Base-by-base conservation (phyloP, 2,888 invertebrate species). In the Achlya flavicornis region DNA sequence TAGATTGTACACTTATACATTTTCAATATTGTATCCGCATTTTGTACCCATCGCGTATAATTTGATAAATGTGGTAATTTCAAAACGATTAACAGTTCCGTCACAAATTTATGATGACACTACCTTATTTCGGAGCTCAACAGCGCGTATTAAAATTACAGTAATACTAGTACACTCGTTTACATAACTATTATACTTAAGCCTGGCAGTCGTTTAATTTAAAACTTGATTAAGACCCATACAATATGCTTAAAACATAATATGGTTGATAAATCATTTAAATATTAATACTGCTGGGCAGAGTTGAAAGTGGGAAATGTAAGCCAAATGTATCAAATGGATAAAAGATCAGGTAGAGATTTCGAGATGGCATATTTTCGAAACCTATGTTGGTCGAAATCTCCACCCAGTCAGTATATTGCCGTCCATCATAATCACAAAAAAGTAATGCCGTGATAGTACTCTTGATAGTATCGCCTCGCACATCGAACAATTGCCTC, bases 61-160 rank as follows among this genome's bases (percentile, higher is more conserved):
- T n/a, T n/a, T 6, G 46, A 46, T 46, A 46, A 14, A n/a, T 46
- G 41, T 3, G 16, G 48, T 19, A n/a, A 53, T 19, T 19, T 53
- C 10, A 58, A 58, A 58, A 33, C 14, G 7, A 58, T 14, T 58
- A 32, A 33, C 35, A 33, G 58, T 14, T 3, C 14, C 32, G 33
- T 33, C 58, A 58, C 32, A 33, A 58, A 58, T 58, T 57, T 58
- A 32, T 58, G 58, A 58, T 26, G 32, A 26, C 58, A 32, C 33
- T 33, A 26, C 41, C 41, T 41, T 14, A 58, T 14, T 53, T n/a
- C 53, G 53, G 19, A 53, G 53, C 19, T 16, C 53, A 53, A 8
- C 53, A 53, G 53, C 19, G 53, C 53, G 53, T 53, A 10, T 7
- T 53, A 19, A 16, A 19, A 53, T 19, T 53, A 46, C 53, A 53